Evolutionary conservation across 23 tunicate genomes (phyloP).

Genomic region (Styela plicata): DNA sequence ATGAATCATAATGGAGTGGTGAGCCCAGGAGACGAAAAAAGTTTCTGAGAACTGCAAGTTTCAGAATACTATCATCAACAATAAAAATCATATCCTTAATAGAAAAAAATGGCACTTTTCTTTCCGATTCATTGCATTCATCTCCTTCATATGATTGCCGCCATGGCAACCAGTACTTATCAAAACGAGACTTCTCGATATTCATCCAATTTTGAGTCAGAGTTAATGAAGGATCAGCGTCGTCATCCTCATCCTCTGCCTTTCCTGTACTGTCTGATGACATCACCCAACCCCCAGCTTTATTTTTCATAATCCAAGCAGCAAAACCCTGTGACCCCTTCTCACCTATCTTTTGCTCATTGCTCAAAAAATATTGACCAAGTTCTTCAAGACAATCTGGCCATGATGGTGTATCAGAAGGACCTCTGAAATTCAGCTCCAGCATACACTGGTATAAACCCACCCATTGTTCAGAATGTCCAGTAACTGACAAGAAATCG

Average conservation of each 20-base stretch:
- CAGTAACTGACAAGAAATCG: slow-evolving; percentile 31
- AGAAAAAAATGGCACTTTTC: slow-evolving; percentile 4
- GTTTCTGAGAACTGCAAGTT: neutral
- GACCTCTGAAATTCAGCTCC: slow-evolving; percentile 22
- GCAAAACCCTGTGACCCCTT: slow-evolving; percentile 48
- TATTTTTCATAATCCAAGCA: slow-evolving; percentile 42
- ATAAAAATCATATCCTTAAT: slow-evolving; percentile 10
- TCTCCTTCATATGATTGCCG: slow-evolving; percentile 1
- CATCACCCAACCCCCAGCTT: slow-evolving; percentile 70
- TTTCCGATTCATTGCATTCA: slow-evolving; percentile 25
- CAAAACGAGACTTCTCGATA: slow-evolving; percentile 15
- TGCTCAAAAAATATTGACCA: slow-evolving; percentile 6
- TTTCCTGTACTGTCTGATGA: neutral
- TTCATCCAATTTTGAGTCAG: slow-evolving; percentile 28
- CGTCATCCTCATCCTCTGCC: slow-evolving; percentile 53
- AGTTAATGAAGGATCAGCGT: slow-evolving; percentile 23
- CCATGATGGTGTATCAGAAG: neutral
- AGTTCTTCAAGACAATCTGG: neutral
- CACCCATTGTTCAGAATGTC: slow-evolving; percentile 44
- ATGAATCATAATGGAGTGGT: neutral
- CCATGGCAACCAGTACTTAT: slow-evolving; percentile 31
- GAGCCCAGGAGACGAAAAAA: slow-evolving; percentile 20
- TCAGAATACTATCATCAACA: neutral
- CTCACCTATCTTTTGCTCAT: neutral
- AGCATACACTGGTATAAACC: slow-evolving; percentile 26